These are phyloP conservation scores for Chaetorhynchus papuensis DNA, from an alignment of 2,113 vertebrate genomes.

Conservation along the genomic window DNA sequence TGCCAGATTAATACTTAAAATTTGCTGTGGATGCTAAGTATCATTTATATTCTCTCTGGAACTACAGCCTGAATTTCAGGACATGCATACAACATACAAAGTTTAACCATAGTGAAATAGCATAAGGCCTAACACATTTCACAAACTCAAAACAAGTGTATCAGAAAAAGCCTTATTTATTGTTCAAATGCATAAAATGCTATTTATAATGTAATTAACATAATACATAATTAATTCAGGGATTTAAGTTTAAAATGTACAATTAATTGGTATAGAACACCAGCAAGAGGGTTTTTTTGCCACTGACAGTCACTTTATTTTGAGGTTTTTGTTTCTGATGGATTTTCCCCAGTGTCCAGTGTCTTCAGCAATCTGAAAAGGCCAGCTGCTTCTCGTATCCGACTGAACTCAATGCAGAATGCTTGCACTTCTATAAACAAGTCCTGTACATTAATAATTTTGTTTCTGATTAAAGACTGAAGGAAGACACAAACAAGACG, in stretches of 20 bases:
- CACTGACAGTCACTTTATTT: constrained; percentile 70
- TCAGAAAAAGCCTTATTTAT: constrained; percentile 60
- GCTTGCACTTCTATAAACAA: constrained; percentile 99
- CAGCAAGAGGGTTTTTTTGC: background rate
- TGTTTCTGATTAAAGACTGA: constrained; percentile 96
- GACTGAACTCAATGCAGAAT: constrained; percentile 98
- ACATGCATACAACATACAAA: background rate
- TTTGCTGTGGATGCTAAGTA: background rate
- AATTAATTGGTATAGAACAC: background rate
- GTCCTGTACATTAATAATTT: constrained; percentile 99
- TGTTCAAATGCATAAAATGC: constrained; percentile 44
- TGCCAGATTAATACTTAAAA: background rate
- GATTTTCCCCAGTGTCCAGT: constrained; percentile 90
- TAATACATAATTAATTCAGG: constrained; percentile 33
- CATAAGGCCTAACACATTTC: background rate
- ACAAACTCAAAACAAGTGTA: background rate
- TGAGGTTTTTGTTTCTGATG: constrained; percentile 82
- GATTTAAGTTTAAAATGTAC: constrained; percentile 48
- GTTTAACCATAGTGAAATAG: background rate
- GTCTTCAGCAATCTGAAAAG: constrained; percentile 96
- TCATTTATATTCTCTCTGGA: background rate
- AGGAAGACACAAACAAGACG: constrained; percentile 98
- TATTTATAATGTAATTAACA: constrained; percentile 46
- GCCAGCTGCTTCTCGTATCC: constrained; percentile 95
- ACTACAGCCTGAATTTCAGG: background rate